A percentile compares a stretch with the other conserved stretches of the same genome.
Conservation (phyloP, 1,140 invertebrate genomes). For the Ptiloglossa arizonensis region DNA sequence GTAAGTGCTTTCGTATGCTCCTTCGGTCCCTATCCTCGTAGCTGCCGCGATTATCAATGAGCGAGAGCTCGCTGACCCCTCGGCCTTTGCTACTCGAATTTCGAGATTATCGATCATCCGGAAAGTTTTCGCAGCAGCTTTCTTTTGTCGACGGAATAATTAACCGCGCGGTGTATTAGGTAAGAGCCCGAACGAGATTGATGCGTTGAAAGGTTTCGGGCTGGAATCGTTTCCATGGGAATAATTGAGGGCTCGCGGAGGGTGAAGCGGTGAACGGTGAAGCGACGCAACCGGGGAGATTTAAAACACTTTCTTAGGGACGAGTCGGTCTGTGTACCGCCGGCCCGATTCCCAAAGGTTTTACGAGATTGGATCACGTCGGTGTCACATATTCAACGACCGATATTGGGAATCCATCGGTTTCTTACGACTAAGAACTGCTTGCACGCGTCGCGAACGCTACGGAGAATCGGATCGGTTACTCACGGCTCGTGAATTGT, state of each 20-base stretch:
- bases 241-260: constrained; percentile 61
- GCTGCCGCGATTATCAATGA: constrained; percentile 25
- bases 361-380: constrained; percentile 48
- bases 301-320: constrained; percentile 56
- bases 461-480: neutral
- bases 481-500: neutral
- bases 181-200: constrained; percentile 63
- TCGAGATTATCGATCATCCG: constrained; percentile 62
- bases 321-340: neutral
- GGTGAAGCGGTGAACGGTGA: constrained; percentile 40
- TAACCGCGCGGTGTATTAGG: constrained; percentile 65
- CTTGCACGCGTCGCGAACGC: neutral
- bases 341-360: constrained; percentile 39
- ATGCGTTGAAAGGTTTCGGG: constrained; percentile 68
- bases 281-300: constrained; percentile 34
- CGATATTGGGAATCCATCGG: constrained; percentile 33
- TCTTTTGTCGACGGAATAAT: constrained; percentile 68
- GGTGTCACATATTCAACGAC: constrained; percentile 29
- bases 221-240: constrained; percentile 70
- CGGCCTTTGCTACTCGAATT: constrained; percentile 34
- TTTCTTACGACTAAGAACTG: neutral
- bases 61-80: constrained; percentile 15
- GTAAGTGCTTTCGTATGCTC: constrained; percentile 46
- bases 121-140: constrained; percentile 41
- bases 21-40: constrained; percentile 5